Evolutionary conservation across 35 echinoderm and acorn worm species (phyloP).

Genomic region (Ptychodera flava): DNA sequence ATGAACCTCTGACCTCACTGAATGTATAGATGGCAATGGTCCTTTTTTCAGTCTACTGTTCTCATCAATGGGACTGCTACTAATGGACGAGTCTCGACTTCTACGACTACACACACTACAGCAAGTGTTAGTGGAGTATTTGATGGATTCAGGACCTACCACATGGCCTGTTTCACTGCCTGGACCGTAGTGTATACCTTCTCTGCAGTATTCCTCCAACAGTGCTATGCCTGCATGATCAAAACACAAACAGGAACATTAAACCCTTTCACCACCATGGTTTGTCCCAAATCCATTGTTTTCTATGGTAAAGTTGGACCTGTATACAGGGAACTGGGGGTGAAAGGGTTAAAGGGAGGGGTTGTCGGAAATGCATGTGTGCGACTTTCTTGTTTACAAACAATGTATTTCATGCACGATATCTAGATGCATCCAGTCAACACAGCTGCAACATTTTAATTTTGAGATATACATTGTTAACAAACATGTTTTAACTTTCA

Average conservation of each 20-base stretch:
- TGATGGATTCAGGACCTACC: slow-evolving; percentile 39
- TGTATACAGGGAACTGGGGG: too few species aligned
- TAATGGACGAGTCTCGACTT: not conserved
- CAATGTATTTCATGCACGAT: too few species aligned
- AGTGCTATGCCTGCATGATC: slow-evolving; percentile 44
- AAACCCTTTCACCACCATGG: not conserved
- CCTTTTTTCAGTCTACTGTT: not conserved
- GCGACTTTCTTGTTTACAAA: too few species aligned
- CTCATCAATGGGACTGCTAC: not conserved
- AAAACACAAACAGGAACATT: slow-evolving; percentile 8
- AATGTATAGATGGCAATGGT: not conserved
- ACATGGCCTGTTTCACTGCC: slow-evolving; percentile 74
- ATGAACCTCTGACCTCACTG: not conserved
- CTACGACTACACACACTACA: not conserved
- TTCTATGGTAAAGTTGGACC: too few species aligned
- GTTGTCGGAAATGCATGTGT: too few species aligned
- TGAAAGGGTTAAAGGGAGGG: too few species aligned
- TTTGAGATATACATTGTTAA: too few species aligned
- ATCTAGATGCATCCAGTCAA: too few species aligned
- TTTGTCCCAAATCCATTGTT: too few species aligned
- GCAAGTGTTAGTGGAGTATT: not conserved
- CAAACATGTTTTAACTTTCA: too few species aligned
- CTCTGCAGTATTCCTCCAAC: slow-evolving; percentile 76
- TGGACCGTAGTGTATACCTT: slow-evolving; percentile 61
- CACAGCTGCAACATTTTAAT: too few species aligned